phyloP scores from a whole-genome alignment of 2,888 invertebrate genomes.

The Tribolium freemani region DNA sequence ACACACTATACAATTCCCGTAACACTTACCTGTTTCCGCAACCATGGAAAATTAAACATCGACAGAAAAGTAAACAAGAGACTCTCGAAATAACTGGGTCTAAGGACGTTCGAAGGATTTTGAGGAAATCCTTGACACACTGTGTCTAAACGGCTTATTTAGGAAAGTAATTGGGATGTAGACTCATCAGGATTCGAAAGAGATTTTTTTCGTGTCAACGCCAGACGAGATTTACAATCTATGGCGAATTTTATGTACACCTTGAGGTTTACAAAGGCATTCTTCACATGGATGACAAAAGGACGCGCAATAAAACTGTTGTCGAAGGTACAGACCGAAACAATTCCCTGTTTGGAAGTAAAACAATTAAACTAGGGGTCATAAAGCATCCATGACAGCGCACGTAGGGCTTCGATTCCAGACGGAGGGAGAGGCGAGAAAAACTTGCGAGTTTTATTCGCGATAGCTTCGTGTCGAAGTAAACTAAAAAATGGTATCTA shows the following conservation, averaged over 20 bases:
- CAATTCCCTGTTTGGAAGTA: conserved; percentile 53
- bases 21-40: conserved; percentile 34
- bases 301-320: conserved; percentile 54
- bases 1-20: conserved; percentile 33
- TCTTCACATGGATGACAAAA: conserved; percentile 48
- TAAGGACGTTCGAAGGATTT: not conserved
- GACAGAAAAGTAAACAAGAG: conserved; percentile 7
- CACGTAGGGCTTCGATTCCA: conserved; percentile 56
- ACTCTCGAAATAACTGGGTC: not conserved
- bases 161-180: conserved; percentile 15
- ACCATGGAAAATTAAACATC: conserved; percentile 28
- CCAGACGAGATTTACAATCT: conserved; percentile 41
- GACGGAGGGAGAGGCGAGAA: not conserved
- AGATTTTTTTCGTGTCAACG: conserved; percentile 34
- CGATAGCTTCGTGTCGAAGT: too few species aligned
- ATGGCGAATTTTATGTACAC: conserved; percentile 43
- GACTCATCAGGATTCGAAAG: conserved; percentile 2
- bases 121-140: conserved; percentile 37
- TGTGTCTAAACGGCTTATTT: conserved; percentile 33
- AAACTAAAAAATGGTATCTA: too few species aligned
- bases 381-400: conserved; percentile 58
- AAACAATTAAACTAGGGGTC: conserved; percentile 55
- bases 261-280: conserved; percentile 46
- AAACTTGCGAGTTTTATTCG: not conserved
- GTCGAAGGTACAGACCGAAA: conserved; percentile 51